Base-by-base conservation (phyloP, 2,888 invertebrate species). In the Sclerodermus sp. region DNA sequence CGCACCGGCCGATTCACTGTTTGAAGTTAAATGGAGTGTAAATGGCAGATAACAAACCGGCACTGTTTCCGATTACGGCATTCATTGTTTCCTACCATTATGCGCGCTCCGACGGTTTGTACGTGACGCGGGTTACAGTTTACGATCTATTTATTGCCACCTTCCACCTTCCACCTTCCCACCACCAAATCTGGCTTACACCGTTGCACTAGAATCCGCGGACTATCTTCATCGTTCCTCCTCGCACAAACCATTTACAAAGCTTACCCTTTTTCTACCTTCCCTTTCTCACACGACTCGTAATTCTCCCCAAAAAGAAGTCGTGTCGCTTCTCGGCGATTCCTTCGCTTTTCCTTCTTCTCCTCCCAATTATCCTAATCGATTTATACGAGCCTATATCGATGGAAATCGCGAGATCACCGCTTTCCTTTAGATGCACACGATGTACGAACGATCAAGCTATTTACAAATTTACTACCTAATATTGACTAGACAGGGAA, bases 31-130 rank as follows among this genome's bases (percentile, higher is more conserved):
- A 78, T 78, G 77, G 78, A 72, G 76, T 77, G 77, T 74, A 71
- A 78, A 77, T 76, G 76, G 74, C 77, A 78, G 78, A 78, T 78
- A 78, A 78, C 78, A 74, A 77, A 76, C 76, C 77, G 72, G 75
- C 72, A 73, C 74, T 73, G 77, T 76, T 77, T 77, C 77, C 77
- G 78, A 78, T 78, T 77, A 76, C 70, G 70, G 75, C 72, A 74
- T 77, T 77, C 77, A 78, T 78, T 77, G 78, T 77, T 78, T 78
- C 77, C 77, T 73, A 74, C 76, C 72, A 77, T 78, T 78, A 78
- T 76, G 75, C 76, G 73, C 76, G 71, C 77, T 75, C 70, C 74
- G 73, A 67, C 73, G 73, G 75, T 74, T 75, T 69, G 72, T 68
- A 68, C 71, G 73, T 73, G 73, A 72, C 70, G 68, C 68, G 67